Conservation (phyloP, 2,113 vertebrate genomes). For the Eonycteris spelaea region DNA sequence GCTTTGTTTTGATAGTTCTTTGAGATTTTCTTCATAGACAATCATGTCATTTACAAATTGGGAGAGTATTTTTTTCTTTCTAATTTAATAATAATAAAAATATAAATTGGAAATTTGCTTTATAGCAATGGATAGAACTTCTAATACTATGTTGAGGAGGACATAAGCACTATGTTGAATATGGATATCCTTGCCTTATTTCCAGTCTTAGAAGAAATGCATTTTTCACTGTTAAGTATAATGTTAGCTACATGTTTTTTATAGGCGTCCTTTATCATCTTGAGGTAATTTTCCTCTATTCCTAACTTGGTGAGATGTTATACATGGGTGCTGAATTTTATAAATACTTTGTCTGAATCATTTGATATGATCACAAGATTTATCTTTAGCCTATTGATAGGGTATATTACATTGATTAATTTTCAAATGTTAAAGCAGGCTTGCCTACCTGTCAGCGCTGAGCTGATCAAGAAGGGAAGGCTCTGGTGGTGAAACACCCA, state of each 20-base stretch:
- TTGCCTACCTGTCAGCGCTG: neutral
- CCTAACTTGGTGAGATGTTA: neutral
- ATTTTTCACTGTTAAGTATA: neutral
- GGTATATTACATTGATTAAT: neutral
- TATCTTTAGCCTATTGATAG: neutral
- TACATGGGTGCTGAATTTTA: neutral
- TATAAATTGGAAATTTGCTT: neutral
- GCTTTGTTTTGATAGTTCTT: neutral
- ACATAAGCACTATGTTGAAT: neutral
- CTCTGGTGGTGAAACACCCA: no score
- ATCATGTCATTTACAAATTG: neutral
- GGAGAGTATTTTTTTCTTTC: neutral
- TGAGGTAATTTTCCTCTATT: neutral
- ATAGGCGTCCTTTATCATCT: neutral
- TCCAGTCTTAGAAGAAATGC: neutral
- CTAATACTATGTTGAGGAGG: neutral
- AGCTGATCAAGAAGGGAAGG: no score
- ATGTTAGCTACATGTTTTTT: neutral
- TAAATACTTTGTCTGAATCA: neutral
- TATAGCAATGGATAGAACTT: neutral
- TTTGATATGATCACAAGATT: neutral
- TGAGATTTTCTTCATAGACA: neutral
- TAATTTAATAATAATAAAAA: neutral
- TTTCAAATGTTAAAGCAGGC: neutral
- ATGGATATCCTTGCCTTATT: neutral